These are phyloP conservation scores for Epinotia ramella DNA, from an alignment of 2,888 invertebrate species.

Conservation along the genomic window DNA sequence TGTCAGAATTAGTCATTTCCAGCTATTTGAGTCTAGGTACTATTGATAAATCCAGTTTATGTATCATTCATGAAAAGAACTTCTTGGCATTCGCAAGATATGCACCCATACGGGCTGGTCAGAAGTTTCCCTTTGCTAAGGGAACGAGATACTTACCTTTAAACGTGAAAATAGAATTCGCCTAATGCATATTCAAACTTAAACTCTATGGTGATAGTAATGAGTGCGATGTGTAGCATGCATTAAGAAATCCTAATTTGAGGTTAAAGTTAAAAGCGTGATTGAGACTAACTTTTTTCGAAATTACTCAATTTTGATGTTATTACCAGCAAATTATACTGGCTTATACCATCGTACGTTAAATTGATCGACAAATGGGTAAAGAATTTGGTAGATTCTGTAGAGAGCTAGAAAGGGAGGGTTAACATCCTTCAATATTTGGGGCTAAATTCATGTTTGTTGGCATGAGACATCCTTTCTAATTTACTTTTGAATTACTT, in stretches of 20 bases:
- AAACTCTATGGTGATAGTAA: conserved; percentile 12
- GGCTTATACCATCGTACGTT: not conserved
- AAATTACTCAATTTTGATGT: not conserved
- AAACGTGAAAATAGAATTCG: conserved; percentile 34
- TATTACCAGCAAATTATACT: not conserved
- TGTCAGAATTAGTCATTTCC: not conserved
- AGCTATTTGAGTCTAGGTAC: not conserved
- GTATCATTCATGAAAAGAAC: conserved; percentile 12
- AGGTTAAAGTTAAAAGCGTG: not conserved
- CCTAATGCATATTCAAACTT: conserved; percentile 32
- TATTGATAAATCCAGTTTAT: not conserved
- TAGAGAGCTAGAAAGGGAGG: conserved; percentile 38
- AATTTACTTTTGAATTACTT: not conserved
- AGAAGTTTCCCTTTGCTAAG: not conserved
- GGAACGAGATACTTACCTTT: conserved; percentile 1
- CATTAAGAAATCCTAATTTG: not conserved
- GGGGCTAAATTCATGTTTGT: not conserved
- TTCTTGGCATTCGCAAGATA: conserved; percentile 38
- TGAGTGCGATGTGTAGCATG: conserved; percentile 2
- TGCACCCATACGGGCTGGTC: conserved; percentile 17
- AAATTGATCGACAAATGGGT: conserved; percentile 21
- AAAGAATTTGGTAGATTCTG: conserved; percentile 37
- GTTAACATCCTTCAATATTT: not conserved
- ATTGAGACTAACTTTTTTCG: not conserved
- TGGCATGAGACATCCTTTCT: not conserved